phyloP scores from a whole-genome alignment of 1,140 invertebrate species.

The Teleogryllus occipitalis region DNA sequence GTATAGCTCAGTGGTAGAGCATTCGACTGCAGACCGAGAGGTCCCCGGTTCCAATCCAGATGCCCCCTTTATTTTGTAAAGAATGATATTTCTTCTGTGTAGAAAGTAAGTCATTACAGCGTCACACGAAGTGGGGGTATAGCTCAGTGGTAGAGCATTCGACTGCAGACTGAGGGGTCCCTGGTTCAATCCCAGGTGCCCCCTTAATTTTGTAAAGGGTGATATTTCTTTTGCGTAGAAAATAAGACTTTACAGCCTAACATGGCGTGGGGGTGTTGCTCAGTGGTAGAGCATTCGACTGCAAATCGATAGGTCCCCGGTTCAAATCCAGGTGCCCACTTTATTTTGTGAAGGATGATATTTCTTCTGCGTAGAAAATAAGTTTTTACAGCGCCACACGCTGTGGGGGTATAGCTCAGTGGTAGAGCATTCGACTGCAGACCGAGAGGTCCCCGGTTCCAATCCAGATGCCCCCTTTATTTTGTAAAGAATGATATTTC shows the following conservation, averaged over 20 bases:
- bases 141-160: slow-evolving; percentile 67
- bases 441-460: slow-evolving; percentile 88
- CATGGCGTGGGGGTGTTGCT: no score
- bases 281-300: slow-evolving; percentile 30
- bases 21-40: slow-evolving; percentile 85
- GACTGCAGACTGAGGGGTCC: slow-evolving; percentile 88
- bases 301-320: slow-evolving; percentile 86
- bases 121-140: slow-evolving; percentile 40
- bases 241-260: no score
- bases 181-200: slow-evolving; percentile 86
- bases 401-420: slow-evolving; percentile 59
- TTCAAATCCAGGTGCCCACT: slow-evolving; percentile 88
- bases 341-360: no score
- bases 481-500: no score
- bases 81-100: no score
- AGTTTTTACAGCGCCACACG: no score
- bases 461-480: slow-evolving; percentile 76
- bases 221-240: no score
- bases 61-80: slow-evolving; percentile 53
- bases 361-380: no score
- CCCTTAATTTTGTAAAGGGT: slow-evolving; percentile 41
- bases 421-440: slow-evolving; percentile 76
- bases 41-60: slow-evolving; percentile 87
- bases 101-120: no score
- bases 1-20: slow-evolving; percentile 67